These are phyloP conservation scores for Dreissena rostriformis DNA, from an alignment of 1,140 invertebrate species.

Conservation along the genomic window DNA sequence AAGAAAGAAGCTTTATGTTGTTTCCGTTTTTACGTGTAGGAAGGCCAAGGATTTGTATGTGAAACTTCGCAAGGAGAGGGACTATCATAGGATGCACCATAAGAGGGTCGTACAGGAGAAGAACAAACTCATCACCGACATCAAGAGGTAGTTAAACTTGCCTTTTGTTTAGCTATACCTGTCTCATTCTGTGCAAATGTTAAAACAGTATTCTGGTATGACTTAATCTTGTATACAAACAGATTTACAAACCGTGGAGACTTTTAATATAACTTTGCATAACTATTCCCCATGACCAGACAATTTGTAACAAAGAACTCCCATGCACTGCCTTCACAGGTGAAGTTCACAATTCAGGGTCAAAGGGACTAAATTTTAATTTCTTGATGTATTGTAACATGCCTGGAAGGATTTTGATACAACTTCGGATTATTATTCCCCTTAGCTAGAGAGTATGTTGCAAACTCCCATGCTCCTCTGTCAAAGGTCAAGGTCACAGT, in stretches of 20 bases:
- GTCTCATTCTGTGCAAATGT: not conserved
- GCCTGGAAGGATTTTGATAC: too few relatives aligned
- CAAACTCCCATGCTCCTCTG: too few relatives aligned
- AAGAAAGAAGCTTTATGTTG: not conserved
- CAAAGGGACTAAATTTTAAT: too few relatives aligned
- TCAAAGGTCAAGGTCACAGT: too few relatives aligned
- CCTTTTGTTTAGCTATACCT: not conserved
- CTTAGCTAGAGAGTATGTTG: too few relatives aligned
- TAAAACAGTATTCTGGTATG: not conserved
- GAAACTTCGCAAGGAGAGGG: constrained; percentile 80
- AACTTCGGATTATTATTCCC: too few relatives aligned
- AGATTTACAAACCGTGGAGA: too few relatives aligned
- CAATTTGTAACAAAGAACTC: not conserved
- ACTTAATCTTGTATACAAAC: not conserved
- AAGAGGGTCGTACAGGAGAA: constrained; percentile 81
- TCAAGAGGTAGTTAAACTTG: constrained; percentile 73
- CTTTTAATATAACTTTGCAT: too few relatives aligned
- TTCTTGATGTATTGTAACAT: too few relatives aligned
- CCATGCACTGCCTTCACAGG: not conserved
- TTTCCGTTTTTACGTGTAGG: constrained; percentile 59
- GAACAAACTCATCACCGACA: constrained; percentile 79
- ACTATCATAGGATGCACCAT: constrained; percentile 82
- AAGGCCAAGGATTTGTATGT: constrained; percentile 81
- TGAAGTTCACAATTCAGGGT: too few relatives aligned
- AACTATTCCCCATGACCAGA: not conserved